phyloP scores from a whole-genome alignment of 2,888 invertebrate species.

The Acrobasis suavella region DNA sequence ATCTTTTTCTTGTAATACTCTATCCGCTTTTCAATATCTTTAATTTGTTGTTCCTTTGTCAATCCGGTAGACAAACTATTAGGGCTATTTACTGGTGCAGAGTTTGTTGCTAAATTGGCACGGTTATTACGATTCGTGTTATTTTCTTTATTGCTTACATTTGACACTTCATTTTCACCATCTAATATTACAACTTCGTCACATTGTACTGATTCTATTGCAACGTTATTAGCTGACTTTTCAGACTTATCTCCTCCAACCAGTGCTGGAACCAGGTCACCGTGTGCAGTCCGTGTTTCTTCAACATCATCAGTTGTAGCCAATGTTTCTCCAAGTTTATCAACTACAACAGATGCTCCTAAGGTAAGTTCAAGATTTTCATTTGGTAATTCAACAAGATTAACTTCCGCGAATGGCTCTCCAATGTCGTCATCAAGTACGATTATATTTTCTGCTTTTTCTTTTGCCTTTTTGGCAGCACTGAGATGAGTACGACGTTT shows the following conservation, averaged over 20 bases:
- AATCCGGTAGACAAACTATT: background rate
- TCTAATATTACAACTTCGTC: constrained; percentile 8
- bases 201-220: background rate
- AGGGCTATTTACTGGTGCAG: background rate
- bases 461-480: background rate
- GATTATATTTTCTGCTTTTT: background rate
- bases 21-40: constrained; percentile 45
- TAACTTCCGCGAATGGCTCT: too few species aligned
- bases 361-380: background rate
- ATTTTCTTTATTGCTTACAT: constrained; percentile 5
- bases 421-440: background rate
- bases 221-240: background rate
- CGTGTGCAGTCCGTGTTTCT: too few species aligned
- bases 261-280: too few species aligned
- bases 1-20: constrained; percentile 39
- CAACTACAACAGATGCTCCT: too few species aligned
- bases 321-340: too few species aligned
- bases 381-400: background rate
- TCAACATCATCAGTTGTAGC: too few species aligned
- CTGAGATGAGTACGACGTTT: background rate
- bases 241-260: too few species aligned
- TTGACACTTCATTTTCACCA: background rate
- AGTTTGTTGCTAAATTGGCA: background rate
- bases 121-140: background rate
- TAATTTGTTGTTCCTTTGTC: constrained; percentile 28